Conservation (phyloP, 1,140 invertebrate species). For the Telenomus remus region DNA sequence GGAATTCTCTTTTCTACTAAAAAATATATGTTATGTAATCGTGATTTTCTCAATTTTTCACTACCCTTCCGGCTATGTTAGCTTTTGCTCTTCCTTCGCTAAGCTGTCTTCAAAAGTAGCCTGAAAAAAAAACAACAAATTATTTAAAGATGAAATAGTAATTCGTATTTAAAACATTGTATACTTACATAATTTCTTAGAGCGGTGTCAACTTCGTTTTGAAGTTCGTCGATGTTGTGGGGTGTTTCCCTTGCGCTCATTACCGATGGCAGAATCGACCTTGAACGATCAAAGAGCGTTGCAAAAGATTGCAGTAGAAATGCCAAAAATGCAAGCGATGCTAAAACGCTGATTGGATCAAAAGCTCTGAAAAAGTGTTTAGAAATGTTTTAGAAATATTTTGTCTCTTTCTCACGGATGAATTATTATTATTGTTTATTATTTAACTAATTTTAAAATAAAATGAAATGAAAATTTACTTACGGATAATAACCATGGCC, state of each 20-base stretch:
- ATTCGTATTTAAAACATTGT: too few species aligned
- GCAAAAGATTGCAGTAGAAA: slow-evolving; percentile 73
- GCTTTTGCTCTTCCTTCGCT: neutral
- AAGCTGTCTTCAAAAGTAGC: slow-evolving; percentile 7
- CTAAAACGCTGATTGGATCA: slow-evolving; percentile 72
- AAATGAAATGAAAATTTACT: slow-evolving; percentile 28
- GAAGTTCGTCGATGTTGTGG: slow-evolving; percentile 31
- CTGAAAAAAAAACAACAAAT: neutral
- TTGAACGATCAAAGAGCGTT: slow-evolving; percentile 69
- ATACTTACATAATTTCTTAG: slow-evolving; percentile 69
- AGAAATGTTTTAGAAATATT: slow-evolving; percentile 24
- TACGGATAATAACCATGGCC: slow-evolving; percentile 65
- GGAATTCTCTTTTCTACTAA: too few species aligned
- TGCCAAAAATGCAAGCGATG: slow-evolving; percentile 73
- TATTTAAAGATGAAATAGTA: neutral
- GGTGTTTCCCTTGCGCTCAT: slow-evolving; percentile 61
- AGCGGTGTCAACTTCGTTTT: slow-evolving; percentile 62
- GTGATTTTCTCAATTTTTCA: too few species aligned
- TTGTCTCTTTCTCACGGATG: too few species aligned
- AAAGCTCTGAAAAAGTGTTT: slow-evolving; percentile 68
- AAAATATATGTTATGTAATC: too few species aligned
- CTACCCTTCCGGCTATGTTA: too few species aligned
- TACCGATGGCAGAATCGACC: slow-evolving; percentile 68
- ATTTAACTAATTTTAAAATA: neutral
- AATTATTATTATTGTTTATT: too few species aligned